A percentile compares a stretch with the other conserved stretches of the same genome.
These are phyloP conservation scores for Botia kubotai DNA, from an alignment of 2,797 vertebrate species.

Conservation along the genomic window DNA sequence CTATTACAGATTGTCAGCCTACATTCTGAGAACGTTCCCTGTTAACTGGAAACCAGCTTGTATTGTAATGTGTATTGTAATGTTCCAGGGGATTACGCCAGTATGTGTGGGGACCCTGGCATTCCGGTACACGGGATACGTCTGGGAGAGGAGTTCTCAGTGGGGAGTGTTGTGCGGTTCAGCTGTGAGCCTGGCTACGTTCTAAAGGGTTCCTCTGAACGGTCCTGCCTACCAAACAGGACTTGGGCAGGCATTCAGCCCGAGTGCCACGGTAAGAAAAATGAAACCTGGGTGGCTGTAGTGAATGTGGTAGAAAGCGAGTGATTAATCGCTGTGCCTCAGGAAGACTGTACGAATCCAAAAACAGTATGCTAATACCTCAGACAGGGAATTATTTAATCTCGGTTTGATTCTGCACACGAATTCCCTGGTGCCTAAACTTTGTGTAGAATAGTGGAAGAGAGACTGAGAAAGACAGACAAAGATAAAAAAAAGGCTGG, in stretches of 20 bases:
- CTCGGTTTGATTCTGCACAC: background rate
- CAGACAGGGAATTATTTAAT: slow-evolving; percentile 20
- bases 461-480: background rate
- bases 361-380: slow-evolving; percentile 13
- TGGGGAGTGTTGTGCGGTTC: slow-evolving; percentile 85
- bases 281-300: background rate
- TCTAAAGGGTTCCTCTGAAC: slow-evolving; percentile 88
- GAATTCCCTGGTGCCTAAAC: slow-evolving; percentile 15
- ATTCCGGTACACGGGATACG: slow-evolving; percentile 91
- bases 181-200: slow-evolving; percentile 93
- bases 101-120: slow-evolving; percentile 91
- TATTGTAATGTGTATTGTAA: too few relatives aligned
- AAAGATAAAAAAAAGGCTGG: slow-evolving; percentile 1
- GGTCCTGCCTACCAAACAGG: slow-evolving; percentile 85
- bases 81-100: slow-evolving; percentile 82
- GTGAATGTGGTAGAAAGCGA: background rate
- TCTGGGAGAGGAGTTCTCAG: slow-evolving; percentile 87
- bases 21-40: too few relatives aligned
- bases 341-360: slow-evolving; percentile 13
- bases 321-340: slow-evolving; percentile 28
- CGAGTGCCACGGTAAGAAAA: slow-evolving; percentile 88
- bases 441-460: slow-evolving; percentile 2
- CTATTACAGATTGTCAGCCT: too few relatives aligned
- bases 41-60: too few relatives aligned
- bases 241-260: slow-evolving; percentile 91